Percentiles rank a stretch among this genome's conserved stretches.
These are phyloP conservation scores for Sycophaga agraensis DNA, from an alignment of 1,140 invertebrate genomes.

Conservation along the genomic window DNA sequence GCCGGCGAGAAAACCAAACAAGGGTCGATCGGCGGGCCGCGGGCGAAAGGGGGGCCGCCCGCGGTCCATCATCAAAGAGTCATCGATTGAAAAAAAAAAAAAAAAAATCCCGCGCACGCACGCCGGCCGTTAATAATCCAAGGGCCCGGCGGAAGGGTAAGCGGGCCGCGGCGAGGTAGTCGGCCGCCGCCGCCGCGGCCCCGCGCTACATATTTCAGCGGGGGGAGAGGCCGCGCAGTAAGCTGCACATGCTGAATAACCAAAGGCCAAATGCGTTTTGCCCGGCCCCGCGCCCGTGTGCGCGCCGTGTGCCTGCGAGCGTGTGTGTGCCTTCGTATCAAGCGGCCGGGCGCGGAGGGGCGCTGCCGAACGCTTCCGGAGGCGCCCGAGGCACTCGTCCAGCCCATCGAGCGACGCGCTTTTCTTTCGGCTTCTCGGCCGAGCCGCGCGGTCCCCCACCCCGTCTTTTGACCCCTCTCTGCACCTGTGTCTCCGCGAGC, in stretches of 20 bases:
- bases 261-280: conserved; percentile 1
- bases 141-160: conserved; percentile 7
- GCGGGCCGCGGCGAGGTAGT: neutral
- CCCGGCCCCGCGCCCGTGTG: neutral
- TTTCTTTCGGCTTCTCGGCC: conserved; percentile 23
- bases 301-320: neutral
- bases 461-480: conserved; percentile 3
- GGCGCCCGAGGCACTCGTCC: conserved; percentile 41
- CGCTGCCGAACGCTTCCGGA: conserved; percentile 41
- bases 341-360: neutral
- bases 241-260: neutral
- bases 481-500: too few relatives aligned
- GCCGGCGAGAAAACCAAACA: too few relatives aligned
- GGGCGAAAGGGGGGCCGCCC: too few relatives aligned
- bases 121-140: conserved; percentile 13
- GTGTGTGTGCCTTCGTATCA: neutral
- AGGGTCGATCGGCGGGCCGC: too few relatives aligned
- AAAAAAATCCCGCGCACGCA: too few relatives aligned
- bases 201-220: too few relatives aligned
- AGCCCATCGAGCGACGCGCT: conserved; percentile 46
- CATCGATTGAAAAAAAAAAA: too few relatives aligned
- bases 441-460: too few relatives aligned
- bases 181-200: neutral
- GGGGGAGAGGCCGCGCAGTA: neutral
- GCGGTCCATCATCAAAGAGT: too few relatives aligned